These are phyloP conservation scores for Phacellophora camtschatica DNA, from an alignment of 30 jellyfish, hydroid and myxozoan genomes.

Conservation along the genomic window DNA sequence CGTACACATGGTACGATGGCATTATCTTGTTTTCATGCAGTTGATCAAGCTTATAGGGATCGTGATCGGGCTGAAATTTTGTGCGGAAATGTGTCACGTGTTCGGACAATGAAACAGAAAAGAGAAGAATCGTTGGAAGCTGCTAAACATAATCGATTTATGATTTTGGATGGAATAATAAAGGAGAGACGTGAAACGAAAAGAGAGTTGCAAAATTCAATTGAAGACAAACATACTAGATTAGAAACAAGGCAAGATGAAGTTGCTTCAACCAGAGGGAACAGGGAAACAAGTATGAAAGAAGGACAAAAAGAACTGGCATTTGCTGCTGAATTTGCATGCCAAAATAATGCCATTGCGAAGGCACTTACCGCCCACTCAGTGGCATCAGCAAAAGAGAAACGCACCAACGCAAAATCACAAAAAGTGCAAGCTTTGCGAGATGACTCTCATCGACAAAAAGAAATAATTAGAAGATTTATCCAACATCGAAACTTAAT, in stretches of 20 bases:
- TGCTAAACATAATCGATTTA: not conserved
- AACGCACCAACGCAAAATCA: not conserved
- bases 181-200: not conserved
- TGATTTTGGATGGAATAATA: not conserved
- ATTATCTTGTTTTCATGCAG: constrained; percentile 77
- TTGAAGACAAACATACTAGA: constrained; percentile 5
- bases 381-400: not conserved
- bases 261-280: not conserved
- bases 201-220: not conserved
- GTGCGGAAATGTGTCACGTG: constrained; percentile 8
- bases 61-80: constrained; percentile 60
- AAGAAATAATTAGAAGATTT: constrained; percentile 36
- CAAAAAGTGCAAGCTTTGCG: not conserved
- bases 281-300: not conserved
- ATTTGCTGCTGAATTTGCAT: constrained; percentile 39
- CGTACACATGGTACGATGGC: constrained; percentile 82
- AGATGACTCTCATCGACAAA: constrained; percentile 32
- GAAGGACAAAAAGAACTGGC: constrained; percentile 1
- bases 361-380: constrained; percentile 58
- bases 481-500: constrained; percentile 32
- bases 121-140: not conserved
- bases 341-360: constrained; percentile 52
- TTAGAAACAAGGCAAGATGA: constrained; percentile 10
- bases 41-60: constrained; percentile 84
- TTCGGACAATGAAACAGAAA: constrained; percentile 26